Evolutionary conservation across 2,888 invertebrate genomes (phyloP).

Genomic region (Pachliopta kotzebuea): DNA sequence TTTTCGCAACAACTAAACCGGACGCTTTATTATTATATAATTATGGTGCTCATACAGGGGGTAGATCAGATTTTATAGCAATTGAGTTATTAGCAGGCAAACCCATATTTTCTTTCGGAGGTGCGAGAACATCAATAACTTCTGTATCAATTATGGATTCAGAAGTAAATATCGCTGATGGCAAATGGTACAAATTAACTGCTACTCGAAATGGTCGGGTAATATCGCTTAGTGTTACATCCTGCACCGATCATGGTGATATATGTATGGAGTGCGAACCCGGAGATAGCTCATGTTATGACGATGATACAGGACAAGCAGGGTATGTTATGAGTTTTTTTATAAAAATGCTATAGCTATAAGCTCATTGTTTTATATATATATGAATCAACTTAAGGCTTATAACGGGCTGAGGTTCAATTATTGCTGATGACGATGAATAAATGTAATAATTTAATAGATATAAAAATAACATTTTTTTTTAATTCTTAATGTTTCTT

Average conservation of each 20-base stretch:
- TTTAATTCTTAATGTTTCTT: too few relatives aligned
- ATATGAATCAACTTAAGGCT: not conserved
- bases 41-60: constrained; percentile 92
- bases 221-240: constrained; percentile 89
- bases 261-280: constrained; percentile 92
- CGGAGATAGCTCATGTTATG: constrained; percentile 90
- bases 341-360: not conserved
- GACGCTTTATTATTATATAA: constrained; percentile 95
- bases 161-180: constrained; percentile 87
- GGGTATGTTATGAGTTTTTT: constrained; percentile 82
- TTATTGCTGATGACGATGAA: too few relatives aligned
- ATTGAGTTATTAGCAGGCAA: constrained; percentile 92
- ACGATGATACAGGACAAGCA: constrained; percentile 91
- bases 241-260: constrained; percentile 92
- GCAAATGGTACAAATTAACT: constrained; percentile 94
- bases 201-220: constrained; percentile 95
- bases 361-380: too few relatives aligned
- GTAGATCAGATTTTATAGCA: constrained; percentile 95
- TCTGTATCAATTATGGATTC: constrained; percentile 85
- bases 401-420: too few relatives aligned
- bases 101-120: constrained; percentile 94
- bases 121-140: constrained; percentile 92
- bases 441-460: too few relatives aligned
- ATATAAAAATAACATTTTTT: not conserved
- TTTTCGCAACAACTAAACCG: constrained; percentile 93